A percentile compares a stretch with the other conserved stretches of the same genome.
phyloP scores from a whole-genome alignment of 2,113 vertebrate species.

The Hypocryptadius cinnamomeus region DNA sequence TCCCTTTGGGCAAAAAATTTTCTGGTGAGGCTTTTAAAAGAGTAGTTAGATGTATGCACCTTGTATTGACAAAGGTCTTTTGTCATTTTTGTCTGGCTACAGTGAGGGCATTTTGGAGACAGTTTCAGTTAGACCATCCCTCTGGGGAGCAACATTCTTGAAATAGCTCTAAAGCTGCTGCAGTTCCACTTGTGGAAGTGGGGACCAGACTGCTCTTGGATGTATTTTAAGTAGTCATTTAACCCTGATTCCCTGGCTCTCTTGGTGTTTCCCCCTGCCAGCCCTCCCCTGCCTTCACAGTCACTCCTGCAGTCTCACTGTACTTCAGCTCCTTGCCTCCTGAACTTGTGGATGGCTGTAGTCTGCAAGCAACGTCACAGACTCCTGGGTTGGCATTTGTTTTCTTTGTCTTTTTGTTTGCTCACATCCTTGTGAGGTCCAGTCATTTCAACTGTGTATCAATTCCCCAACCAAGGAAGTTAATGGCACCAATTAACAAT shows the following conservation, averaged over 20 bases:
- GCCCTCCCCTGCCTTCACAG: background rate
- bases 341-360: background rate
- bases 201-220: constrained; percentile 13
- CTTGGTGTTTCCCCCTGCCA: background rate
- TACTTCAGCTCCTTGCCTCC: background rate
- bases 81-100: background rate
- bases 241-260: background rate
- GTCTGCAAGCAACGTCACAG: background rate
- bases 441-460: constrained; percentile 59
- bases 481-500: constrained; percentile 38
- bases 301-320: background rate
- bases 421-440: constrained; percentile 25
- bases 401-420: background rate
- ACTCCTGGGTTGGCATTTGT: constrained; percentile 3
- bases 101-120: background rate
- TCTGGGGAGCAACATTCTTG: background rate
- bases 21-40: background rate
- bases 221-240: constrained; percentile 4
- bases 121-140: background rate
- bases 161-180: constrained; percentile 25
- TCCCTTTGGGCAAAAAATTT: background rate
- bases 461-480: constrained; percentile 35
- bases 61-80: background rate
- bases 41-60: background rate
- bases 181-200: background rate